phyloP scores from a whole-genome alignment of 2,888 invertebrate species.

The Amphimallon solstitiale region DNA sequence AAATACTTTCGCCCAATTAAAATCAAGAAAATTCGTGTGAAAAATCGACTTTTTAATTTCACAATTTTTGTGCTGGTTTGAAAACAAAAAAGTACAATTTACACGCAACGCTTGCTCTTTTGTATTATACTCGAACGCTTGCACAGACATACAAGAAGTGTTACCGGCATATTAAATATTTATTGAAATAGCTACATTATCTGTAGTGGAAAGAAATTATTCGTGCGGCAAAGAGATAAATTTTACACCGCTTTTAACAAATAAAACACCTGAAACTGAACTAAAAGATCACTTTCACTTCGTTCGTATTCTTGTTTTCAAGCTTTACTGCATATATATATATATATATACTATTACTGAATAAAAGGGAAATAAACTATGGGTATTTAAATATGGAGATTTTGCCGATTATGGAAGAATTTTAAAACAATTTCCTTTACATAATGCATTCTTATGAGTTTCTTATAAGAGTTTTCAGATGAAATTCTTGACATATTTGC shows the following conservation, averaged over 20 bases:
- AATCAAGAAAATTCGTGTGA: conserved; percentile 15
- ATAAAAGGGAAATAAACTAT: too few species aligned
- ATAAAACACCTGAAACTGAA: background rate
- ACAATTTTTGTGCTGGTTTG: background rate
- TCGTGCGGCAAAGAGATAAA: conserved; percentile 18
- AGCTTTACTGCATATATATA: too few species aligned
- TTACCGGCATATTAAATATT: background rate
- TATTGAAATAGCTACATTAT: background rate
- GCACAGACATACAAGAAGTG: background rate
- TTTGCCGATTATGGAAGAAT: too few species aligned
- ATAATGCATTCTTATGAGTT: too few species aligned
- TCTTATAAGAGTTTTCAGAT: too few species aligned
- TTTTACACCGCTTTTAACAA: background rate
- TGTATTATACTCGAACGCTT: conserved; percentile 1
- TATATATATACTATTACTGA: too few species aligned
- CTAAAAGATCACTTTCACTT: background rate
- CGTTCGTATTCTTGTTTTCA: too few species aligned
- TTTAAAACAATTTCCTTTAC: too few species aligned
- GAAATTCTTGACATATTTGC: too few species aligned
- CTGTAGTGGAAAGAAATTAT: background rate
- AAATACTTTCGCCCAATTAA: background rate
- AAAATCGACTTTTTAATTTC: conserved; percentile 7
- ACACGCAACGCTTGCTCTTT: background rate
- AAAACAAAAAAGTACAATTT: background rate
- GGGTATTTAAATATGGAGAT: too few species aligned